Evolutionary conservation across 1,140 invertebrate genomes (phyloP).

Genomic region (Meloidogyne exigua): DNA sequence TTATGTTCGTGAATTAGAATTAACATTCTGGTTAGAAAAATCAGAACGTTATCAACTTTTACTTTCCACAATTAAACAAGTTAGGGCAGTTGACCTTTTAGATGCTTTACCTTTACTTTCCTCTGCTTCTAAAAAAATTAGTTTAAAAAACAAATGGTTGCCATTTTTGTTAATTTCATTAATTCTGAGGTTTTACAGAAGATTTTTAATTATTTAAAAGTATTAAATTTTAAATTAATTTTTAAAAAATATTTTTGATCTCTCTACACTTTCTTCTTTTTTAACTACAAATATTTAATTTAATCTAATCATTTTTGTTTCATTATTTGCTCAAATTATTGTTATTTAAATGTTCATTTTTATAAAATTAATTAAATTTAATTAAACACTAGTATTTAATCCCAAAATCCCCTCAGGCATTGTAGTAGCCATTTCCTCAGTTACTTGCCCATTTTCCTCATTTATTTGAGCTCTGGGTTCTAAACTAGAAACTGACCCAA

Average conservation of each 20-base stretch:
- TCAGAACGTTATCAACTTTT: conserved; percentile 50
- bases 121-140: background rate
- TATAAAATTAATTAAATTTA: background rate
- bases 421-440: background rate
- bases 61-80: conserved; percentile 53
- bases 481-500: background rate
- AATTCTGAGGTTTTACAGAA: background rate
- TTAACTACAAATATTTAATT: too few species aligned
- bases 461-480: background rate
- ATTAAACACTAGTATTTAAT: conserved; percentile 5
- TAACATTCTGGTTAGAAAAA: conserved; percentile 45
- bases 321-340: background rate
- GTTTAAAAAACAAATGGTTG: background rate
- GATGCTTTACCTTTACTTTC: conserved; percentile 38
- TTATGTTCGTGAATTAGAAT: conserved; percentile 45
- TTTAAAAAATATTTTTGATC: background rate
- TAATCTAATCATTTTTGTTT: too few species aligned
- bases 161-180: background rate
- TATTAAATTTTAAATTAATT: background rate
- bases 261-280: background rate
- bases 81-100: conserved; percentile 47
- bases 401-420: background rate
- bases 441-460: background rate
- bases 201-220: background rate
- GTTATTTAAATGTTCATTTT: background rate